These are phyloP conservation scores for Orthosia gothica DNA, from an alignment of 2,888 invertebrate species.

Conservation along the genomic window DNA sequence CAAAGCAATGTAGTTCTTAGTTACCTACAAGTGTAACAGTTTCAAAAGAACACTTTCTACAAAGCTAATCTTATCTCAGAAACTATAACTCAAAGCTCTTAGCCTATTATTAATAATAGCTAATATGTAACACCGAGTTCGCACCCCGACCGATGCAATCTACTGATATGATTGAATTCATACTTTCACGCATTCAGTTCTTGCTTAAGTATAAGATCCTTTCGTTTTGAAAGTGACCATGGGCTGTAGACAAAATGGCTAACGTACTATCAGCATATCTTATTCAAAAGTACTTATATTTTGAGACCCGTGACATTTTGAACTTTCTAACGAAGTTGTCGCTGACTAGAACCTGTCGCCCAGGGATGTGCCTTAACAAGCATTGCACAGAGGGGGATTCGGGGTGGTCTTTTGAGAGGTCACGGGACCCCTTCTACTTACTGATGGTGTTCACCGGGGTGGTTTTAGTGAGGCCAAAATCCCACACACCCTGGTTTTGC, in stretches of 20 bases:
- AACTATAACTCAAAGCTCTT: constrained; percentile 59
- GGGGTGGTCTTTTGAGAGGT: no score
- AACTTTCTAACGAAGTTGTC: no score
- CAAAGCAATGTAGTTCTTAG: neutral
- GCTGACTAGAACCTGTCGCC: no score
- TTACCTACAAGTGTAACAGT: neutral
- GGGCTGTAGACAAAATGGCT: neutral
- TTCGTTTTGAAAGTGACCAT: constrained; percentile 21
- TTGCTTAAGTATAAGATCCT: neutral
- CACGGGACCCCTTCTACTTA: no score
- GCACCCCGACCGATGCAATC: constrained; percentile 34
- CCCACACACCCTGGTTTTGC: no score
- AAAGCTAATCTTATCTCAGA: constrained; percentile 46
- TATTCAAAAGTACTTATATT: no score
- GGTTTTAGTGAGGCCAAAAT: no score
- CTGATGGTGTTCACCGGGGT: no score
- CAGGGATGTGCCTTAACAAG: no score
- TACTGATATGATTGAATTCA: constrained; percentile 43
- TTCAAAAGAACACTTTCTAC: constrained; percentile 49
- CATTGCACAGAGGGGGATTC: no score
- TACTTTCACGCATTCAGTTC: constrained; percentile 33
- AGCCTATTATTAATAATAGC: constrained; percentile 47
- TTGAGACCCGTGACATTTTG: no score
- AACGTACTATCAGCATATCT: no score
- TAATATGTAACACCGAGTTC: constrained; percentile 57